Evolutionary conservation across 2,113 vertebrate genomes (phyloP), one percentile per base, ranked within the genome.

Genomic region (Polypterus senegalus): DNA sequence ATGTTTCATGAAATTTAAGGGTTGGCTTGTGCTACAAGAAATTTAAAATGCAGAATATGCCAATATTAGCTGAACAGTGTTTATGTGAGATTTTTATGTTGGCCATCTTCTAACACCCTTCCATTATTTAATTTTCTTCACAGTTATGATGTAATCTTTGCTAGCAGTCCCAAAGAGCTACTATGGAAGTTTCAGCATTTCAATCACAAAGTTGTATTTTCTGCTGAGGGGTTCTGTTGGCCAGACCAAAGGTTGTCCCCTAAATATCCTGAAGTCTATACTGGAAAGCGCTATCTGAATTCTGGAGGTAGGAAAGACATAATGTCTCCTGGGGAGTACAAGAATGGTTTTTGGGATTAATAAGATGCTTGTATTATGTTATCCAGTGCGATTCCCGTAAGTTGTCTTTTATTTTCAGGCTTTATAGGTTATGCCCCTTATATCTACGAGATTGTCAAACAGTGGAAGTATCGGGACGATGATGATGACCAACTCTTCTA

Each of bases 401-500:
- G 6, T 61, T 49, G 59, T 44, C 47, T 9, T 7, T 8, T 11
- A 47, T 60, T 10, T 3, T 4, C 68, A 88, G 86, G 86, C 6
- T 88, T 89, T 63, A 83, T 88, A 0, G 87, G 87, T 46, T 87
- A 76, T 0, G 87, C 84, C 43, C 68, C 83, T 2, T 75, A 81
- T 8, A 49, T 88, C 59, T 63, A 78, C 49, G 61, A 66, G 0
- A 64, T 88, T 0, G 83, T 85, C 9, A 80, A 82, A 48, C 76
- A 82, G 49, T 89, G 88, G 88, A 84, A 86, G 46, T 76, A 77
- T 65, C 83, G 79, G 54, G 88, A 89, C 9, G 65, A 85, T 0
- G 85, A 87, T 1, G 87, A 89, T 0, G 87, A 89, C 45, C 86
- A 88, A 49, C 71, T 87, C 1, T 89, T 85, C 69, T 89, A 89